These are phyloP conservation scores for Zaprionus bogoriensis DNA, from an alignment of 2,888 invertebrate genomes.

Conservation along the genomic window DNA sequence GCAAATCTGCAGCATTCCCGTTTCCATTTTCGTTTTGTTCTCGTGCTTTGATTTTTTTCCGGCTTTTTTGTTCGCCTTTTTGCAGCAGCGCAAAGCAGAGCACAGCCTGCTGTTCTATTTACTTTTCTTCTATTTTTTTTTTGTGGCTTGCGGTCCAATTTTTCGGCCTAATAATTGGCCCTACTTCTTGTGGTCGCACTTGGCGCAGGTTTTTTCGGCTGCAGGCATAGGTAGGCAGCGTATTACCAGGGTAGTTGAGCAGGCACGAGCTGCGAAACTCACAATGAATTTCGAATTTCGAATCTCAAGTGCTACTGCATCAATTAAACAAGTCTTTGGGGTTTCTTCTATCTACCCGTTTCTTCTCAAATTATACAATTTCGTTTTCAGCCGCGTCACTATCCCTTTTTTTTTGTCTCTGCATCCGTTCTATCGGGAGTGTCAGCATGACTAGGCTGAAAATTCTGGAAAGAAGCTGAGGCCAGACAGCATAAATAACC, in stretches of 20 bases:
- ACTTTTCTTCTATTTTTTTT: too few relatives aligned
- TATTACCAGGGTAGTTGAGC: background rate
- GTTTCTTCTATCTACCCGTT: background rate
- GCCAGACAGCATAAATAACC: background rate
- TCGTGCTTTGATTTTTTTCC: constrained; percentile 44
- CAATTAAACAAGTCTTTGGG: background rate
- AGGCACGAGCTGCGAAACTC: background rate
- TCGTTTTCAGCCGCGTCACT: background rate
- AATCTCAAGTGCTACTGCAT: background rate
- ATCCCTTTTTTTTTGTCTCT: background rate
- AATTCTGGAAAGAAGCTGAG: background rate
- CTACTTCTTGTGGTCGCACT: constrained; percentile 66
- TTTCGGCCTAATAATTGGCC: constrained; percentile 63
- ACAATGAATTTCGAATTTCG: background rate
- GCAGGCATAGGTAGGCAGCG: background rate
- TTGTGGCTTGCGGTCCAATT: constrained; percentile 60
- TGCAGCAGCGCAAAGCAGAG: too few relatives aligned
- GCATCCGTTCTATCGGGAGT: background rate
- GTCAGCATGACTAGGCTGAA: background rate
- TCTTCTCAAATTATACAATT: background rate
- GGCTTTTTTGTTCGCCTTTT: constrained; percentile 49
- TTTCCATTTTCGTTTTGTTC: constrained; percentile 42
- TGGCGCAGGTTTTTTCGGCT: constrained; percentile 23
- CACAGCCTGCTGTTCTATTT: constrained; percentile 47
- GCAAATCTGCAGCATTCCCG: constrained; percentile 5